Evolutionary conservation across 2,888 invertebrate genomes (phyloP).

Genomic region (Hirudinaria manillensis): DNA sequence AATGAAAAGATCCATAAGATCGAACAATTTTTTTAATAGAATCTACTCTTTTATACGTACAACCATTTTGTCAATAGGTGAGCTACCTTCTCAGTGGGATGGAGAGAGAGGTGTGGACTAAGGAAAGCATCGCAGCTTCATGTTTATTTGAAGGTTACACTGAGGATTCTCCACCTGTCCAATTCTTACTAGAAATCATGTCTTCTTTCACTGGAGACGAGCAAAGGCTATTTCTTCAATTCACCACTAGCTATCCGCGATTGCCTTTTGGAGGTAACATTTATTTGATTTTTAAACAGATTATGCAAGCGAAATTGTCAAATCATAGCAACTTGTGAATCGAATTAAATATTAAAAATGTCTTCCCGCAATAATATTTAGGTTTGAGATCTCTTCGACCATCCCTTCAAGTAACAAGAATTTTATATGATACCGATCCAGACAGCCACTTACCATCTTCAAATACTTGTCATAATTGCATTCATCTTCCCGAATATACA

Average conservation of each 20-base stretch:
- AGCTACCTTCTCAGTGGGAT: too few relatives aligned
- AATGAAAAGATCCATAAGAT: too few relatives aligned
- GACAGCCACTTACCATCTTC: slow-evolving; percentile 97
- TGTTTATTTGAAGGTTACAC: too few relatives aligned
- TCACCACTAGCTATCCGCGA: slow-evolving; percentile 94
- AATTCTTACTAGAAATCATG: slow-evolving; percentile 74
- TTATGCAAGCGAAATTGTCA: not conserved
- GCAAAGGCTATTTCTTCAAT: slow-evolving; percentile 91
- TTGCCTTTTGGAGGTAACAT: slow-evolving; percentile 83
- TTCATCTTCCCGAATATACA: slow-evolving; percentile 97
- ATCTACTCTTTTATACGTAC: too few relatives aligned
- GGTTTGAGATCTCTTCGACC: slow-evolving; percentile 70
- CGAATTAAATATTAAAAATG: not conserved
- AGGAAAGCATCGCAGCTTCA: too few relatives aligned
- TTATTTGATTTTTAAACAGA: not conserved
- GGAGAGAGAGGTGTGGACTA: too few relatives aligned
- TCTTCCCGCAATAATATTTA: slow-evolving; percentile 29
- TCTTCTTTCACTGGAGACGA: slow-evolving; percentile 79
- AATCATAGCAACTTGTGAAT: not conserved
- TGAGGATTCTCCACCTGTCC: too few relatives aligned
- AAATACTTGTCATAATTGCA: slow-evolving; percentile 99
- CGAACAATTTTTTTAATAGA: too few relatives aligned
- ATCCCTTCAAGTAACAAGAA: slow-evolving; percentile 90
- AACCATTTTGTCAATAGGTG: too few relatives aligned
- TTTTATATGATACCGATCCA: slow-evolving; percentile 85